Conservation (phyloP, 2,888 invertebrate species). For the Pyrgus malvae region DNA sequence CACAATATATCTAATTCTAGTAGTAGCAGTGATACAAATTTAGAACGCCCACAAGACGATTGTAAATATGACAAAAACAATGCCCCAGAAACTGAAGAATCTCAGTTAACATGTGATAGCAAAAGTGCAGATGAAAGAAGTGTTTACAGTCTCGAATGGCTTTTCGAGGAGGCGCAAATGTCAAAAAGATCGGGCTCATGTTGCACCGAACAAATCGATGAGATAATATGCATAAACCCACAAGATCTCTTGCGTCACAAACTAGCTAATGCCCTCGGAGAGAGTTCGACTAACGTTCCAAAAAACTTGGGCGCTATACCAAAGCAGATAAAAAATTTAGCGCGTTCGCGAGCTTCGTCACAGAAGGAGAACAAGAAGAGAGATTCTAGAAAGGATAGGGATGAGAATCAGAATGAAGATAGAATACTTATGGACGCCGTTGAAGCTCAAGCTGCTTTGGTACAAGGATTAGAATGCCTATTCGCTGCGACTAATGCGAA, state of each 20-base stretch:
- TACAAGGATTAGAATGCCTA: conserved; percentile 77
- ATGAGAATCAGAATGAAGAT: conserved; percentile 70
- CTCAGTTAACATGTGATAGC: conserved; percentile 59
- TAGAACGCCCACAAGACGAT: conserved; percentile 53
- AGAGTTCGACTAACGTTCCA: conserved; percentile 75
- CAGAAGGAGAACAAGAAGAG: conserved; percentile 80
- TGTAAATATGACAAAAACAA: conserved; percentile 47
- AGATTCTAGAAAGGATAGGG: conserved; percentile 72
- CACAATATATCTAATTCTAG: conserved; percentile 82
- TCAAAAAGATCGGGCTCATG: conserved; percentile 35
- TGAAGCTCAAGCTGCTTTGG: conserved; percentile 81
- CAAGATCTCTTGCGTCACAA: conserved; percentile 60
- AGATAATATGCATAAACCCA: conserved; percentile 38
- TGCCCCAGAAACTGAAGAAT: conserved; percentile 60
- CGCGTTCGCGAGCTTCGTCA: conserved; percentile 80
- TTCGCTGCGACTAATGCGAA: conserved; percentile 76
- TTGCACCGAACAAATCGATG: conserved; percentile 49
- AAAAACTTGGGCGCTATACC: conserved; percentile 88
- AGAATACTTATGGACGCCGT: conserved; percentile 71
- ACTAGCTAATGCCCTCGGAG: conserved; percentile 63
- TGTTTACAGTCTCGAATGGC: conserved; percentile 74
- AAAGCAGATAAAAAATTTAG: conserved; percentile 83
- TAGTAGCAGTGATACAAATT: conserved; percentile 80
- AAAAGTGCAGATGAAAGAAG: conserved; percentile 72
- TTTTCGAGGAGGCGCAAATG: conserved; percentile 66